Conservation (phyloP, 2,888 invertebrate species). For the Chrysolina haemoptera region DNA sequence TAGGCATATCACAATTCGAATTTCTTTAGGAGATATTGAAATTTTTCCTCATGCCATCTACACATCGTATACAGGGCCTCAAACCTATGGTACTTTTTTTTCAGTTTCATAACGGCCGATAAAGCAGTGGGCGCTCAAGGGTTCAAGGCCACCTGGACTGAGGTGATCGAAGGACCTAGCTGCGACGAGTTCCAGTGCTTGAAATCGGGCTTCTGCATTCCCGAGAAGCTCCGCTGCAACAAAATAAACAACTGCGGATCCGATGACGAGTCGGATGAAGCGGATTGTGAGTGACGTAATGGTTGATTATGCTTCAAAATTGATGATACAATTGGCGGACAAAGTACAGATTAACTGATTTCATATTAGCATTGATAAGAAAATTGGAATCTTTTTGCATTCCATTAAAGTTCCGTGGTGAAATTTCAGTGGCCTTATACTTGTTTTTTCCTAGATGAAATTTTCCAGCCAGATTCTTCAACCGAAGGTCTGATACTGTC, state of each 20-base stretch:
- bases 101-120: conserved; percentile 94
- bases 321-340: not conserved
- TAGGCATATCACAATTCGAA: too few relatives aligned
- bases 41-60: too few relatives aligned
- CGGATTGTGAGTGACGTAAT: conserved; percentile 81
- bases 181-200: conserved; percentile 82
- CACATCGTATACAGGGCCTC: too few relatives aligned
- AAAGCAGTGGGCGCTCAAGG: conserved; percentile 95
- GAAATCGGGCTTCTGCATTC: conserved; percentile 84
- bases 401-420: too few relatives aligned
- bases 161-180: conserved; percentile 80
- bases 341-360: not conserved
- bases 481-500: too few relatives aligned
- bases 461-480: too few relatives aligned
- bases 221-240: conserved; percentile 83
- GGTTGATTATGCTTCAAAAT: conserved; percentile 34
- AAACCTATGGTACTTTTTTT: conserved; percentile 44
- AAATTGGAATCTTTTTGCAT: too few relatives aligned
- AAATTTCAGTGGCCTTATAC: too few relatives aligned
- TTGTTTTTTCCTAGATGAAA: too few relatives aligned
- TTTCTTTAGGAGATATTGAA: too few relatives aligned
- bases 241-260: conserved; percentile 88
- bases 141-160: conserved; percentile 96
- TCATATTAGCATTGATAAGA: not conserved
- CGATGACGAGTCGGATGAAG: conserved; percentile 82